These are phyloP conservation scores for Dryoscopus gambensis DNA, from an alignment of 2,113 vertebrate species.

Conservation along the genomic window DNA sequence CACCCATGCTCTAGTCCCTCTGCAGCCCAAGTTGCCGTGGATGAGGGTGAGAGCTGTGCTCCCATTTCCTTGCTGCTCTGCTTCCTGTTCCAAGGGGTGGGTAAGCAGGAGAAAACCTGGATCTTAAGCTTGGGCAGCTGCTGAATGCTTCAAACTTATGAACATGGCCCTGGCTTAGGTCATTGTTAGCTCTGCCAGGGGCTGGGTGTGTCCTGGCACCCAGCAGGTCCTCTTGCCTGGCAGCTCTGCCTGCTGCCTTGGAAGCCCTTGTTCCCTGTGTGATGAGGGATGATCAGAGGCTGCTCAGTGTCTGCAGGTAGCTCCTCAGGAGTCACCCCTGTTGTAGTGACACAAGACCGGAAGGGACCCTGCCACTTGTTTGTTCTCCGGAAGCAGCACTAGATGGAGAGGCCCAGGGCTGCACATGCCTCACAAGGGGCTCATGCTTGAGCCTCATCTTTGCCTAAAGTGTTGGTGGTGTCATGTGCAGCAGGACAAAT, in stretches of 20 bases:
- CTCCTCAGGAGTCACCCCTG: rapidly evolving
- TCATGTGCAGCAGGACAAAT: background rate
- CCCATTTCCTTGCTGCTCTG: background rate
- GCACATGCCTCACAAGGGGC: background rate
- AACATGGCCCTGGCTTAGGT: background rate
- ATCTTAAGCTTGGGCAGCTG: background rate
- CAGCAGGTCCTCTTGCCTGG: background rate
- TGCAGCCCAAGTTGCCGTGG: background rate
- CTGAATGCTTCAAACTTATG: background rate
- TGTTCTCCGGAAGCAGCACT: background rate
- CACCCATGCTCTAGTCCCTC: background rate
- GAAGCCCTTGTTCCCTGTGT: background rate
- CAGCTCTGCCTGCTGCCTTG: background rate
- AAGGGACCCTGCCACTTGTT: background rate
- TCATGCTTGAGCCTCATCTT: background rate
- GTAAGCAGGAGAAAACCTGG: background rate
- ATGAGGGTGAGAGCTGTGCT: background rate
- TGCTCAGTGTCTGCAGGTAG: background rate
- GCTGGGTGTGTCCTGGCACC: background rate
- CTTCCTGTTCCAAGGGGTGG: background rate
- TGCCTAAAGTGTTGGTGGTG: background rate
- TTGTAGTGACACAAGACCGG: background rate
- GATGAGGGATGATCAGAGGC: background rate
- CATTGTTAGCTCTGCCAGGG: background rate
- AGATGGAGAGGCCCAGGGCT: background rate